These are phyloP conservation scores for Molanna angustata DNA, from an alignment of 2,888 invertebrate species.

Conservation along the genomic window DNA sequence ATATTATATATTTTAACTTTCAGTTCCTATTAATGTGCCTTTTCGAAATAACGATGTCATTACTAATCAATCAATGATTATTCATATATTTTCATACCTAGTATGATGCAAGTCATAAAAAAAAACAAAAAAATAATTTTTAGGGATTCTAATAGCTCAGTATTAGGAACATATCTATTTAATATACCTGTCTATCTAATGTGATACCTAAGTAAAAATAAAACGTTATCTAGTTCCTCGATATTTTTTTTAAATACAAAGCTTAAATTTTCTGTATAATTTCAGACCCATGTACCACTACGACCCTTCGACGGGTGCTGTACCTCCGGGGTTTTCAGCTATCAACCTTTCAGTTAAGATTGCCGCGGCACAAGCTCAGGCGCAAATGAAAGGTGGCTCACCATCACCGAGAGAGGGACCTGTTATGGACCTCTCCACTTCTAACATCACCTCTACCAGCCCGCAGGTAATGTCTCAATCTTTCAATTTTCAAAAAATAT, in stretches of 20 bases:
- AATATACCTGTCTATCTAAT: too few species aligned
- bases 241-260: not conserved
- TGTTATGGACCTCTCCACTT: conserved; percentile 83
- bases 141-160: too few species aligned
- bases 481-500: not conserved
- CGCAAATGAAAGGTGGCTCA: conserved; percentile 60
- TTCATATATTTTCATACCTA: too few species aligned
- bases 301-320: conserved; percentile 67
- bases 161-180: too few species aligned
- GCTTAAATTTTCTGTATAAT: not conserved
- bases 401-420: conserved; percentile 75
- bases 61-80: too few species aligned
- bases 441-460: conserved; percentile 79
- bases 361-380: conserved; percentile 64
- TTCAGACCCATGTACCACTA: conserved; percentile 79
- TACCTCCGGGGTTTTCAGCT: conserved; percentile 74
- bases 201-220: too few species aligned
- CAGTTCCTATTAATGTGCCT: too few species aligned
- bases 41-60: too few species aligned
- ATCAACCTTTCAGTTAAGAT: conserved; percentile 86
- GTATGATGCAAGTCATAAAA: too few species aligned
- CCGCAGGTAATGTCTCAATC: conserved; percentile 62
- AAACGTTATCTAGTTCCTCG: not conserved
- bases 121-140: too few species aligned
- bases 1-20: conserved; percentile 5